phyloP scores from a whole-genome alignment of 2,888 invertebrate genomes.

The Cacoxenus indagator region DNA sequence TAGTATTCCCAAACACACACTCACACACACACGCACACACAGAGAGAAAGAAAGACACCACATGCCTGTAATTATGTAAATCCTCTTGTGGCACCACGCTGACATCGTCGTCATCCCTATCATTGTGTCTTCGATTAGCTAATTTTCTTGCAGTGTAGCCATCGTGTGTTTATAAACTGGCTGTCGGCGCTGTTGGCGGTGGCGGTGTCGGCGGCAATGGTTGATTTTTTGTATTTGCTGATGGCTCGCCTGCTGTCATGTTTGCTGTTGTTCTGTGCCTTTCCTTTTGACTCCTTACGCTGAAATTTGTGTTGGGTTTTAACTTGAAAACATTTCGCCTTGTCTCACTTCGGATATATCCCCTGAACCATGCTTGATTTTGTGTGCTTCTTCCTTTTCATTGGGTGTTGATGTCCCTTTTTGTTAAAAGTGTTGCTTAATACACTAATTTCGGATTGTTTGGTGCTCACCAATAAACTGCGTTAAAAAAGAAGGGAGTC shows the following conservation, averaged over 20 bases:
- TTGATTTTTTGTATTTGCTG: slow-evolving; percentile 10
- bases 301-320: slow-evolving; percentile 20
- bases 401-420: not conserved
- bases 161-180: not conserved
- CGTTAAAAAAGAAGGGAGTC: not conserved
- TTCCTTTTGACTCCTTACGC: not conserved
- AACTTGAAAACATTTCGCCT: slow-evolving; percentile 18
- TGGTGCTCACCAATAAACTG: slow-evolving; percentile 1
- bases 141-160: slow-evolving; percentile 16
- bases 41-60: not conserved
- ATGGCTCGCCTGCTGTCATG: slow-evolving; percentile 12
- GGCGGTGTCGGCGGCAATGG: not conserved
- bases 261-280: not conserved
- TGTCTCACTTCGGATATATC: not conserved
- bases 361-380: not conserved
- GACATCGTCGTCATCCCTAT: not conserved
- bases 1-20: not conserved
- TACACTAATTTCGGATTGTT: slow-evolving; percentile 20
- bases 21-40: not conserved
- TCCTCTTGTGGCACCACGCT: not conserved
- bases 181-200: not conserved
- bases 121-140: not conserved
- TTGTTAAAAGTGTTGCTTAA: slow-evolving; percentile 19
- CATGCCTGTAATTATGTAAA: slow-evolving; percentile 5
- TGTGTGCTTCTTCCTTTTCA: not conserved